A percentile compares a stretch with the other conserved stretches of the same genome.
Conservation (phyloP, 2,113 vertebrate genomes). For the Octodon degus region DNA sequence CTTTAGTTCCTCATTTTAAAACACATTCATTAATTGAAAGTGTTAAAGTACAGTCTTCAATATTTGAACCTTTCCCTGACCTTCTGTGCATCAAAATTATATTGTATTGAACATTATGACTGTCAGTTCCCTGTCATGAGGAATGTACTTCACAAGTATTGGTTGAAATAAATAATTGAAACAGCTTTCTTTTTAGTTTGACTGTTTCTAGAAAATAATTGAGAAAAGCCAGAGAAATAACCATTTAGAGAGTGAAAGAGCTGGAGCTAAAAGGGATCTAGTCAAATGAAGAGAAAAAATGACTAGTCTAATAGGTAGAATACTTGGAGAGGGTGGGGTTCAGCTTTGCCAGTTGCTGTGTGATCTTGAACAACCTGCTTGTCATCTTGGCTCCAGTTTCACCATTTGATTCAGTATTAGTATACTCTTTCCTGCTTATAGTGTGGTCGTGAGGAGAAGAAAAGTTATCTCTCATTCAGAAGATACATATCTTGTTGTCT, state of each 20-base stretch:
- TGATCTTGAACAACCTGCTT: background rate
- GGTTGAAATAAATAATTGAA: background rate
- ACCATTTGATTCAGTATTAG: background rate
- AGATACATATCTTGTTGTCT: background rate
- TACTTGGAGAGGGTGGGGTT: background rate
- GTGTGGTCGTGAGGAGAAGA: background rate
- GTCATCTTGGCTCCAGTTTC: background rate
- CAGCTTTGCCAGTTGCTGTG: background rate
- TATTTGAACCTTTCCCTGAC: background rate
- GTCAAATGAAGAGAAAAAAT: background rate
- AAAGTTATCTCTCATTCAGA: background rate
- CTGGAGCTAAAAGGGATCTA: background rate
- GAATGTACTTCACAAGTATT: background rate
- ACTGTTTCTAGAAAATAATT: background rate
- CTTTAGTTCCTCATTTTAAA: background rate
- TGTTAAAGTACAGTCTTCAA: background rate
- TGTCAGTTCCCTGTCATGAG: background rate
- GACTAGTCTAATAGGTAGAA: background rate
- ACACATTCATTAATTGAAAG: background rate
- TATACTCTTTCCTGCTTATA: background rate
- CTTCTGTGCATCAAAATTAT: background rate
- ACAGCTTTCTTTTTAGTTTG: background rate
- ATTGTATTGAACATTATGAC: background rate
- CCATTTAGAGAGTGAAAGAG: background rate
- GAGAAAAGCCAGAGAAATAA: background rate